These are phyloP conservation scores for Spea multiplicata DNA, from an alignment of 2,113 vertebrate species.

Conservation along the genomic window DNA sequence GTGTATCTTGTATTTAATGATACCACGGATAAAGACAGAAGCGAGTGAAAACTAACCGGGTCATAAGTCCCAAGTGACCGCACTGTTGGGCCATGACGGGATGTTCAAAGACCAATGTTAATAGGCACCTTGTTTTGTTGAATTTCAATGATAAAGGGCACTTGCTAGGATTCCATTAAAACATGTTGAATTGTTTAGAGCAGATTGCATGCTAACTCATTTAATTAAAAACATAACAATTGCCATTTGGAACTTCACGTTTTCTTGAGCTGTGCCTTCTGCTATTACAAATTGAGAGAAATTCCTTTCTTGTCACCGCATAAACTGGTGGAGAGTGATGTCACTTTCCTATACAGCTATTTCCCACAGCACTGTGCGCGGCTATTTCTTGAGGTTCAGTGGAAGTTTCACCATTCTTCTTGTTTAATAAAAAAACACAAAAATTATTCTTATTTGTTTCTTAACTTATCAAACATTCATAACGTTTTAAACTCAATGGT, in stretches of 20 bases:
- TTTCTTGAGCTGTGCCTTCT: slow-evolving; percentile 45
- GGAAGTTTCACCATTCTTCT: slow-evolving; percentile 23
- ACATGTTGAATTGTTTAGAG: slow-evolving; percentile 45
- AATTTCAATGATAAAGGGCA: slow-evolving; percentile 15
- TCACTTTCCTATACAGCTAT: slow-evolving; percentile 40
- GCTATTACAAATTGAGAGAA: slow-evolving; percentile 47
- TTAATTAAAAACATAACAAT: slow-evolving; percentile 49
- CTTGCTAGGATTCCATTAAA: slow-evolving; percentile 19
- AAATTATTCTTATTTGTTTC: too few relatives aligned
- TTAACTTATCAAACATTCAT: too few relatives aligned
- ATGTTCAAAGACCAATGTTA: slow-evolving; percentile 1
- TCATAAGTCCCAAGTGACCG: slow-evolving; percentile 8
- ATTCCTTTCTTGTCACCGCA: slow-evolving; percentile 48
- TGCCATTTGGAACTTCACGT: slow-evolving; percentile 48
- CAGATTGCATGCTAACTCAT: slow-evolving; percentile 45
- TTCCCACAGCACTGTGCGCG: slow-evolving; percentile 21
- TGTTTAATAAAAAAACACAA: not conserved
- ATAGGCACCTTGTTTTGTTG: slow-evolving; percentile 28
- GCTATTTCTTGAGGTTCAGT: slow-evolving; percentile 25
- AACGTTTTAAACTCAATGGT: too few relatives aligned
- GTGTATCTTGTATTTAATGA: slow-evolving; percentile 15
- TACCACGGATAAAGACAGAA: slow-evolving; percentile 2
- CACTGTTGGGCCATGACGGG: slow-evolving; percentile 14
- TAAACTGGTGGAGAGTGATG: slow-evolving; percentile 38
- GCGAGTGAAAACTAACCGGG: slow-evolving; percentile 23